phyloP scores from a whole-genome alignment of 2,113 vertebrate species.

The Equus przewalskii region DNA sequence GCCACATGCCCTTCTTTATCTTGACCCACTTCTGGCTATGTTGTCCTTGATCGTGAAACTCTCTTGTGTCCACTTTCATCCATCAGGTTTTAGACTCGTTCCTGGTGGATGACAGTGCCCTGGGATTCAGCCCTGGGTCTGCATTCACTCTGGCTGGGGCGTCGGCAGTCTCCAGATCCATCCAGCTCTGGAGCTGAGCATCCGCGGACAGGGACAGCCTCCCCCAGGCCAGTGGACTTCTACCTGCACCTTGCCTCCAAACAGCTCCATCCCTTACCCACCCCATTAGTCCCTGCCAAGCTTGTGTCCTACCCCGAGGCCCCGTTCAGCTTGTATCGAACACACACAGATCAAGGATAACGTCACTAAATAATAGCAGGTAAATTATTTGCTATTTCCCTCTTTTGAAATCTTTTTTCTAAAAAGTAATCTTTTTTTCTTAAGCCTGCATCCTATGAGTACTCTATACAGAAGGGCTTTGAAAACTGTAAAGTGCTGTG shows the following conservation, averaged over 20 bases:
- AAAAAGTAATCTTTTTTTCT: not conserved
- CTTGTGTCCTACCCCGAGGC: not conserved
- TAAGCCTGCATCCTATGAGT: not conserved
- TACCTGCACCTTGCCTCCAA: rapidly evolving
- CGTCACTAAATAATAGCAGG: constrained; percentile 53
- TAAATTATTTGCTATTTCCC: constrained; percentile 33
- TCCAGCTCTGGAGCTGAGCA: not conserved
- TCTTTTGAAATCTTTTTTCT: not conserved
- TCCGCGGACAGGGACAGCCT: too few species aligned
- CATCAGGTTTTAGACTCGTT: not conserved
- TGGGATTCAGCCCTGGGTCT: not conserved
- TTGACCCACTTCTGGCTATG: not conserved
- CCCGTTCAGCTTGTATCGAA: not conserved
- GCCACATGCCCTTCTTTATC: not conserved
- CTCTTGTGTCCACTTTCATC: not conserved
- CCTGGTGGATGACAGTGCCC: not conserved
- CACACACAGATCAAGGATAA: not conserved
- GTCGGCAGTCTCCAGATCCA: not conserved
- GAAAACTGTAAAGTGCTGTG: not conserved
- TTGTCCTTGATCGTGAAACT: not conserved
- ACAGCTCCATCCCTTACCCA: not conserved
- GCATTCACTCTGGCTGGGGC: rapidly evolving
- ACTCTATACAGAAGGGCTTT: not conserved
- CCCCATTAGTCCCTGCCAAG: not conserved
- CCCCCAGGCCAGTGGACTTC: rapidly evolving